phyloP scores from a whole-genome alignment of 2,113 vertebrate species.

The Rhinogobius similis region DNA sequence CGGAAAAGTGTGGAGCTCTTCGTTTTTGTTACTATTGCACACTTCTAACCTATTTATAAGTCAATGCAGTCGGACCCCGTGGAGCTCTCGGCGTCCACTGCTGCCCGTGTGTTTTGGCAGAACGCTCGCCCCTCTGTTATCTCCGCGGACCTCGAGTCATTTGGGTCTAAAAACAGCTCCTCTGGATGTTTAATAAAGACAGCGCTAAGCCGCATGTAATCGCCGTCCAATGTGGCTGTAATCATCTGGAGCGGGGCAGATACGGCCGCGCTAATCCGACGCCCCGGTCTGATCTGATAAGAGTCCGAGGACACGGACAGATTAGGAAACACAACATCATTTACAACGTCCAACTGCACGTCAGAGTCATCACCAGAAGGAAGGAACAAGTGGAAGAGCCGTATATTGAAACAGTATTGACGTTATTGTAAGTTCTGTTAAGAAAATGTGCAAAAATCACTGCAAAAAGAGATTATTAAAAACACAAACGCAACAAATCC shows the following conservation, averaged over 20 bases:
- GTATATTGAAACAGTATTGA: too few species aligned
- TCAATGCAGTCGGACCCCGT: too few species aligned
- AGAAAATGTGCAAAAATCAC: too few species aligned
- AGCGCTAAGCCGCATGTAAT: slow-evolving; percentile 67
- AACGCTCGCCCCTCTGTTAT: slow-evolving; percentile 49
- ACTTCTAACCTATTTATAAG: too few species aligned
- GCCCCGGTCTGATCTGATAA: slow-evolving; percentile 62
- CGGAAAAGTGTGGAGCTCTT: too few species aligned
- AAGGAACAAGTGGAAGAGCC: too few species aligned
- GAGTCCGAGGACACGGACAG: slow-evolving; percentile 26
- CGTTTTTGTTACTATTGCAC: too few species aligned
- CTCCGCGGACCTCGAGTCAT: slow-evolving; percentile 35
- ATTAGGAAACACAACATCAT: slow-evolving; percentile 32
- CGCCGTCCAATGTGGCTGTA: slow-evolving; percentile 46
- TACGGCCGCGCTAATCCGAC: slow-evolving; percentile 53
- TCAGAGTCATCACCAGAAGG: too few species aligned
- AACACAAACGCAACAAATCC: too few species aligned
- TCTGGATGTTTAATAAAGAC: slow-evolving; percentile 35
- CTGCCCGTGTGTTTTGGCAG: slow-evolving; percentile 48
- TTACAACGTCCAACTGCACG: too few species aligned
- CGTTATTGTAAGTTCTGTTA: too few species aligned
- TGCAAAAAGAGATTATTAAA: too few species aligned
- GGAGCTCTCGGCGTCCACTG: slow-evolving; percentile 27
- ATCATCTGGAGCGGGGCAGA: slow-evolving; percentile 54
- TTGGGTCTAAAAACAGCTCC: slow-evolving; percentile 26